Base-by-base conservation (phyloP, 2,797 vertebrate genomes). In the Takifugu ocellatus region DNA sequence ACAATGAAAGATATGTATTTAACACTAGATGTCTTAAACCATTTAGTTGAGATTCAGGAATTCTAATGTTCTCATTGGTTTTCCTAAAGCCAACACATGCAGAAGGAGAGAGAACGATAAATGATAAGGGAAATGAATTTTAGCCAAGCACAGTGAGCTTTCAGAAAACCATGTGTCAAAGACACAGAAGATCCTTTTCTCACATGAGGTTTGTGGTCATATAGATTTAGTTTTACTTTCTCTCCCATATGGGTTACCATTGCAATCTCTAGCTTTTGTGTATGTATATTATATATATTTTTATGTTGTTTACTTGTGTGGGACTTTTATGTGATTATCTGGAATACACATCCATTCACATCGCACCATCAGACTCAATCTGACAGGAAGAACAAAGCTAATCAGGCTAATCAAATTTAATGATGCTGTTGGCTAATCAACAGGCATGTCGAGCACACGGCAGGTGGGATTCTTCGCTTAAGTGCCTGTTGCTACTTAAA, bases 51-150 rank as follows among this genome's bases (percentile, higher is more conserved):
- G 59, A 85, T 72, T 17, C 58, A 81, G 57, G 81, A 70, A 75
- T 74, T 85, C 72, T 88, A 82, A 86, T 83, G 73, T 83, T 73
- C 78, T 70, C 63, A 75, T 58, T 74, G 81, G 84, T 75, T 74
- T 74, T 77, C 57, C 65, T 29, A 59, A 81, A 75, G 79, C 84
- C 78, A 84, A 49, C 47, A 61, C 14, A 61, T 21, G 50, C 24
- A 66, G 1, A 61, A 16, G 63, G 25, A 64, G 16, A 61, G 59
- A 64, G 74, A 82, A 61, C 3, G n/a, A 45, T 17, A 45, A n/a
- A 16, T 43, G 42, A 16, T 43, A 4, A 17, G 6, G 16, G 44
- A 72, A 72, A 67, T 54, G 59, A 70, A 57, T 73, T 70, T 77
- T 59, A 73, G 56, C 55, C 64, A 51, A 77, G 59, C 65, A 25